Conservation (phyloP, 2,797 vertebrate genomes). For the Ambastaia sidthimunki region DNA sequence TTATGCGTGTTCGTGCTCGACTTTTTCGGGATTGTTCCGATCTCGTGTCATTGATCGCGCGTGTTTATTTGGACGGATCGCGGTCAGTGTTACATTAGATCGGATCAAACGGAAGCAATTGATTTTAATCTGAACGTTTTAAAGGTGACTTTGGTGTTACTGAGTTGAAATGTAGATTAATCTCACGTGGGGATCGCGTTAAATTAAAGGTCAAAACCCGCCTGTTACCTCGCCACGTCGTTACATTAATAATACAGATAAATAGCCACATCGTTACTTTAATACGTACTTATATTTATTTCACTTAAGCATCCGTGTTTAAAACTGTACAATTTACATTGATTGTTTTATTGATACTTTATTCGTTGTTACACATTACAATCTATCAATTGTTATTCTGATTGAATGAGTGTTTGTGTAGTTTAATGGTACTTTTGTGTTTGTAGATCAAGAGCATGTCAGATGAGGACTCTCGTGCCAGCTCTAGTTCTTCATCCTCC, state of each 20-base stretch:
- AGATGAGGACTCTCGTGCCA: constrained; percentile 98
- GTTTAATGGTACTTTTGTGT: background rate
- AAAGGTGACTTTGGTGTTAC: background rate
- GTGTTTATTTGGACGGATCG: background rate
- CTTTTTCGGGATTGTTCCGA: background rate
- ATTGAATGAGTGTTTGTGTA: too few relatives aligned
- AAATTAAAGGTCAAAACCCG: constrained; percentile 58
- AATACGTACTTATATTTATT: background rate
- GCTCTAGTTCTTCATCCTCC: constrained; percentile 90
- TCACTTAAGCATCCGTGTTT: background rate
- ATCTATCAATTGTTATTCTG: too few relatives aligned
- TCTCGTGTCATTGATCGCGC: background rate
- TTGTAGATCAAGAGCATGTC: constrained; percentile 85
- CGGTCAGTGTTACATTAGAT: background rate
- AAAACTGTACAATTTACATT: background rate
- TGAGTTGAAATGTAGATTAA: background rate
- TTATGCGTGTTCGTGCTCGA: constrained; percentile 3
- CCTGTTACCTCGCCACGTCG: constrained; percentile 7
- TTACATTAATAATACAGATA: background rate
- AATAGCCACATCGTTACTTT: background rate
- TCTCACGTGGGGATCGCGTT: background rate
- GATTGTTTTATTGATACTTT: background rate
- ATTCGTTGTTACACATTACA: background rate
- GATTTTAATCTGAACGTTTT: background rate
- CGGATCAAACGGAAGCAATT: background rate